These are phyloP conservation scores for Ophion costatus DNA, from an alignment of 2,888 invertebrate species.

Conservation along the genomic window DNA sequence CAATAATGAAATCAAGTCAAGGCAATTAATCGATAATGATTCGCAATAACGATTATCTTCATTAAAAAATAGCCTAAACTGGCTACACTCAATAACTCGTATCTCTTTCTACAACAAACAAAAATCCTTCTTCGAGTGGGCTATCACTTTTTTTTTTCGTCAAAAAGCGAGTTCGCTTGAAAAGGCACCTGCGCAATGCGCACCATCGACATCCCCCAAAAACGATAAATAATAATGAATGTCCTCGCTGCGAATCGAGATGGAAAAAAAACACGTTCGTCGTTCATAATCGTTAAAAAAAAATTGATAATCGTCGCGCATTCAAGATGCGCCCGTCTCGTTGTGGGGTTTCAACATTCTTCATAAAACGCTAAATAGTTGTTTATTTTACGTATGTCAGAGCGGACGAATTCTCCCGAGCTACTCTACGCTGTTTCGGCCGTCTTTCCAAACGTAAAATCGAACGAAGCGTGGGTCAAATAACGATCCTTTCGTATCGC, in stretches of 20 bases:
- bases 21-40: slow-evolving; percentile 70
- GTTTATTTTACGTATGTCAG: slow-evolving; percentile 66
- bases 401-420: slow-evolving; percentile 4
- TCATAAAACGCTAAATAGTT: slow-evolving; percentile 60
- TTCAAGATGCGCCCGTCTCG: slow-evolving; percentile 75
- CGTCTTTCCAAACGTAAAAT: slow-evolving; percentile 12
- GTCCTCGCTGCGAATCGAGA: slow-evolving; percentile 57
- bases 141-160: slow-evolving; percentile 52
- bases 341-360: background rate
- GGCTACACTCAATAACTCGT: slow-evolving; percentile 72
- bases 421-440: background rate
- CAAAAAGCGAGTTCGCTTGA: slow-evolving; percentile 41
- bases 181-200: slow-evolving; percentile 73
- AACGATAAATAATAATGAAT: slow-evolving; percentile 74
- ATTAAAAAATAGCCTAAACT: slow-evolving; percentile 71
- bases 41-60: slow-evolving; percentile 67
- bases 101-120: slow-evolving; percentile 64
- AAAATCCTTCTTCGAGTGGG: slow-evolving; percentile 67
- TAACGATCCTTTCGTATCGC: slow-evolving; percentile 28
- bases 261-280: slow-evolving; percentile 57
- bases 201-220: slow-evolving; percentile 72
- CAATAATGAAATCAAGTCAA: slow-evolving; percentile 82
- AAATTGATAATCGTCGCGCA: slow-evolving; percentile 73
- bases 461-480: slow-evolving; percentile 25
- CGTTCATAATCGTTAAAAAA: slow-evolving; percentile 51